Conservation (phyloP, 2,113 vertebrate genomes). For the Malaclemys terrapin region DNA sequence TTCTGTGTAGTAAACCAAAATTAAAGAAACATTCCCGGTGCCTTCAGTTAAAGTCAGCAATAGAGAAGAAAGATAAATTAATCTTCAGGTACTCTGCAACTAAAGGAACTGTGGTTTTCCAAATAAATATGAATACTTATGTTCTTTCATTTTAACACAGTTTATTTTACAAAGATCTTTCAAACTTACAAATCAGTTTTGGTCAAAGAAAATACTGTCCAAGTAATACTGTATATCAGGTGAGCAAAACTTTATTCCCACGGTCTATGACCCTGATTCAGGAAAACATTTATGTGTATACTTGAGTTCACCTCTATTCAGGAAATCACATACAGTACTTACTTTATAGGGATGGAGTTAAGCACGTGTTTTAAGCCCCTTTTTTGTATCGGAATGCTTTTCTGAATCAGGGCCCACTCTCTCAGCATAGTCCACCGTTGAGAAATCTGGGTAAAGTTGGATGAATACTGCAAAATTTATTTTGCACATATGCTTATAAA, state of each 20-base stretch:
- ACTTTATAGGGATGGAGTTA: background rate
- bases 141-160: background rate
- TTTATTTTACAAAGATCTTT: background rate
- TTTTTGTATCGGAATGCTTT: background rate
- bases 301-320: background rate
- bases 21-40: background rate
- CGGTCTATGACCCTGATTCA: background rate
- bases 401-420: background rate
- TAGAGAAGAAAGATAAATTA: background rate
- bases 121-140: background rate
- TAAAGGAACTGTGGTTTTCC: background rate
- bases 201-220: background rate
- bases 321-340: background rate
- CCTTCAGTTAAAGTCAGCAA: background rate
- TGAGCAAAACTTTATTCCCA: rapidly evolving
- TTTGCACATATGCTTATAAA: background rate
- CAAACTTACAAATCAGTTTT: background rate
- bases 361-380: background rate
- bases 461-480: background rate
- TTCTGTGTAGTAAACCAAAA: background rate
- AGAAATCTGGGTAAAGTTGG: background rate
- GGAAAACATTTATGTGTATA: background rate
- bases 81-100: background rate
- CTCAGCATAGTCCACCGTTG: background rate
- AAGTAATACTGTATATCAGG: background rate